Evolutionary conservation across 2,113 vertebrate species (phyloP).

Genomic region (Odontophorus gujanensis): DNA sequence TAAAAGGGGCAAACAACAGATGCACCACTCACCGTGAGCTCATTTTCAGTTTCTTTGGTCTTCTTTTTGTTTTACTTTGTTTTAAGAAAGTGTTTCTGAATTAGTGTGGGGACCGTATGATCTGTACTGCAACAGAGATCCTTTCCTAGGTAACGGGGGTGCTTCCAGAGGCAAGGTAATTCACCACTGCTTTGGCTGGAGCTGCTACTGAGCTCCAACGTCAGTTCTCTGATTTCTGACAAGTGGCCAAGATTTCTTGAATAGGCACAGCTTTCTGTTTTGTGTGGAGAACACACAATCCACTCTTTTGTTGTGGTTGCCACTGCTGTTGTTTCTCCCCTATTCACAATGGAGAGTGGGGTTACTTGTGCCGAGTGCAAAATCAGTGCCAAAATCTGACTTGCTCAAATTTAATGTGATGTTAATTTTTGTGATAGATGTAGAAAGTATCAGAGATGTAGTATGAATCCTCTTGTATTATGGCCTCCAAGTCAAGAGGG

Average conservation of each 20-base stretch:
- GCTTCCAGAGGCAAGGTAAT: conserved; percentile 50
- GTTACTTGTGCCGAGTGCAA: conserved; percentile 52
- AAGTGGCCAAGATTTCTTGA: conserved; percentile 69
- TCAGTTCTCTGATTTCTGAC: conserved; percentile 64
- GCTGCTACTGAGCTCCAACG: conserved; percentile 43
- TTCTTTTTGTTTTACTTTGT: not conserved
- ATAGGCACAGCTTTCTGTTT: conserved; percentile 68
- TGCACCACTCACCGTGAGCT: not conserved
- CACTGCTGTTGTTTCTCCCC: conserved; percentile 54
- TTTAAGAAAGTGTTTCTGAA: conserved; percentile 26
- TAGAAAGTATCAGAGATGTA: not conserved
- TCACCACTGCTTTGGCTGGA: conserved; percentile 49
- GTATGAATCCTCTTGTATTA: not conserved
- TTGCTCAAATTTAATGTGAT: conserved; percentile 33
- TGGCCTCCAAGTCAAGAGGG: conserved; percentile 17
- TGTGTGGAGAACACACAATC: conserved; percentile 62
- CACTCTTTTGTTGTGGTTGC: conserved; percentile 69
- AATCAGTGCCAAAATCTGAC: conserved; percentile 29
- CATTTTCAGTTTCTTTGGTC: not conserved
- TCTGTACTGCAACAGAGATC: not conserved
- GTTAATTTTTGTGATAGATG: conserved; percentile 37
- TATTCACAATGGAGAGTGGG: conserved; percentile 51
- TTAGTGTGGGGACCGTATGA: not conserved
- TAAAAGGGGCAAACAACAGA: conserved; percentile 29
- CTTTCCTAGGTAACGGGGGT: conserved; percentile 9